Conservation (phyloP, 2,797 vertebrate genomes). For the Synanceia verrucosa region DNA sequence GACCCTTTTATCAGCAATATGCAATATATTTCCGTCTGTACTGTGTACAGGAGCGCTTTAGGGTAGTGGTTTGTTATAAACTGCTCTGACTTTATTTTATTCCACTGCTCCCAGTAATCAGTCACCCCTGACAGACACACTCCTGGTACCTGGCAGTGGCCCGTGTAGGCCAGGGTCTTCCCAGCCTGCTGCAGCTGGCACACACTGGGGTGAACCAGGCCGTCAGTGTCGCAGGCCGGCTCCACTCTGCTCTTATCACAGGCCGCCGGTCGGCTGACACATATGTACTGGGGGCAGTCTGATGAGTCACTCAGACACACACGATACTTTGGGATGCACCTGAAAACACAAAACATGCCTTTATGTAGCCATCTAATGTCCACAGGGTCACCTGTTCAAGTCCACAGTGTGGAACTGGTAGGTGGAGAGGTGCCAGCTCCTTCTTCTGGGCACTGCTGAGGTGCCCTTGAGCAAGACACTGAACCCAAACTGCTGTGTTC, state of each 20-base stretch:
- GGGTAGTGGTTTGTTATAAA: no score
- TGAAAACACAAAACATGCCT: conserved; percentile 58
- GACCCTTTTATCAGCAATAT: no score
- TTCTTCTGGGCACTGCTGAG: no score
- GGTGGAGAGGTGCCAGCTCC: no score
- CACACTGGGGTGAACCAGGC: conserved; percentile 86
- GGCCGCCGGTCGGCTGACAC: conserved; percentile 83
- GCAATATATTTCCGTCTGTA: no score
- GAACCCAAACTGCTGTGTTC: no score
- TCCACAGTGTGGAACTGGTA: no score
- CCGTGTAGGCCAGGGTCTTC: conserved; percentile 91
- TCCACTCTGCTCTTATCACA: conserved; percentile 89
- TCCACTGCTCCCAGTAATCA: no score
- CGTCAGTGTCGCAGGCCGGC: conserved; percentile 92
- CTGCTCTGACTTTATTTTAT: no score
- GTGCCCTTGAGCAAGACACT: no score
- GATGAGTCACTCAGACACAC: conserved; percentile 92
- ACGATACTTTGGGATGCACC: conserved; percentile 89
- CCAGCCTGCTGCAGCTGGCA: conserved; percentile 92
- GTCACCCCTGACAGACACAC: not conserved
- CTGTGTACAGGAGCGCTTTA: no score
- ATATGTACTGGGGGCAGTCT: conserved; percentile 90
- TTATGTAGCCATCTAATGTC: not conserved
- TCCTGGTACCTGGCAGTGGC: conserved; percentile 92
- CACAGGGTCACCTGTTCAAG: no score